A percentile compares a stretch with the other conserved stretches of the same genome.
Conservation (phyloP, 2,113 vertebrate genomes). For the Chloropsis hardwickii region DNA sequence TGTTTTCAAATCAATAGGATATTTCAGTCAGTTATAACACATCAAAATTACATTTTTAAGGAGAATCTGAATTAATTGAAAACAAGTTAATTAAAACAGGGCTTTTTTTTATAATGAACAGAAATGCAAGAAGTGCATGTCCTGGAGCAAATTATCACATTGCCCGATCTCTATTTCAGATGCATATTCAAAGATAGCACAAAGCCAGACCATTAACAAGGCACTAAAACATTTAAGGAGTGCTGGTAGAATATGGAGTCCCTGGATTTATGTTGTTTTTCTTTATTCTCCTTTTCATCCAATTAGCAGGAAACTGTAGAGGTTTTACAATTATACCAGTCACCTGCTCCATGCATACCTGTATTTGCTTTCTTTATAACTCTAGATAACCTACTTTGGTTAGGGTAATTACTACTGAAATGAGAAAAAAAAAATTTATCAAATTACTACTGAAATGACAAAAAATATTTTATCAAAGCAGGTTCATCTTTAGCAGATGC, state of each 20-base stretch:
- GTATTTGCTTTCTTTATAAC: not conserved
- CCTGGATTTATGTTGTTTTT: not conserved
- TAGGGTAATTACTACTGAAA: not conserved
- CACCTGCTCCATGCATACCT: not conserved
- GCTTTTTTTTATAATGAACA: conserved; percentile 53
- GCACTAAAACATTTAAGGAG: not conserved
- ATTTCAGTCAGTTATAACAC: conserved; percentile 35
- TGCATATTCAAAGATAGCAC: conserved; percentile 11
- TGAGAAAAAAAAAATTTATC: not conserved
- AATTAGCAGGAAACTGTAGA: not conserved
- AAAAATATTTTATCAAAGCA: not conserved
- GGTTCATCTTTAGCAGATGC: not conserved
- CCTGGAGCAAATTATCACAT: conserved; percentile 26
- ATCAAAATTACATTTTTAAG: conserved; percentile 64
- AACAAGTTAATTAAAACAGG: conserved; percentile 58
- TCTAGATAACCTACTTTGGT: not conserved
- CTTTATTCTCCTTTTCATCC: not conserved
- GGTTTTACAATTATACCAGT: not conserved
- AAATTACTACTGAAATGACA: not conserved
- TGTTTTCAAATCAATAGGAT: conserved; percentile 19
- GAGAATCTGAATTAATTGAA: conserved; percentile 61
- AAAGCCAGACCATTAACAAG: conserved; percentile 34
- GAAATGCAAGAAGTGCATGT: conserved; percentile 49
- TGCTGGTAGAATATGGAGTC: not conserved
- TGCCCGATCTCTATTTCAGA: not conserved